Conservation (phyloP, 2,797 vertebrate genomes). For the Dendrocincla fuliginosa region DNA sequence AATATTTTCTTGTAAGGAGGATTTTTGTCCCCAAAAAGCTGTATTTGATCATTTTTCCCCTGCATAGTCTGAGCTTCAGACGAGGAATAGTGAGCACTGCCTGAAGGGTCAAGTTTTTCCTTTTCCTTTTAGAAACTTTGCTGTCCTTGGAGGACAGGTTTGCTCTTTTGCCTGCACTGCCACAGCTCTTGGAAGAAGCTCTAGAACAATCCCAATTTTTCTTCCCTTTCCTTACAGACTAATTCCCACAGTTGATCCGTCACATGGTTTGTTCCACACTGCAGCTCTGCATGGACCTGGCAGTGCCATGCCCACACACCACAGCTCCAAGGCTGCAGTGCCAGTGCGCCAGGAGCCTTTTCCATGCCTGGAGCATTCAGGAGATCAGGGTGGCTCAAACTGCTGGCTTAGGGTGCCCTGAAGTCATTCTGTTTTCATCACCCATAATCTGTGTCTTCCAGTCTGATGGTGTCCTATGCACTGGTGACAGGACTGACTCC, state of each 20-base stretch:
- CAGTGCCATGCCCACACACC: not conserved
- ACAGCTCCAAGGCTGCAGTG: not conserved
- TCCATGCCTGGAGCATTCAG: not conserved
- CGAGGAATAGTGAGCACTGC: not conserved
- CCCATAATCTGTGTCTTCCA: accelerated
- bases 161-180: not conserved
- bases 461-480: not conserved
- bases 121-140: not conserved
- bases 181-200: not conserved
- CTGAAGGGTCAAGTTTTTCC: not conserved
- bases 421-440: not conserved
- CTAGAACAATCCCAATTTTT: not conserved
- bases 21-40: not conserved
- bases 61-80: not conserved
- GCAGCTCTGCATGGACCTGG: not conserved
- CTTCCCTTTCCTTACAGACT: not conserved
- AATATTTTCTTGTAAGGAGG: not conserved
- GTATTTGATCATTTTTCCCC: not conserved
- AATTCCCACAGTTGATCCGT: not conserved
- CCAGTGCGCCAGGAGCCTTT: not conserved
- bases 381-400: not conserved
- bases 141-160: not conserved
- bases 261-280: accelerated
- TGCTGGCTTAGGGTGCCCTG: not conserved
- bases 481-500: not conserved